These are phyloP conservation scores for Corydoras sp. DNA, from an alignment of 2,113 vertebrate species.

Conservation along the genomic window DNA sequence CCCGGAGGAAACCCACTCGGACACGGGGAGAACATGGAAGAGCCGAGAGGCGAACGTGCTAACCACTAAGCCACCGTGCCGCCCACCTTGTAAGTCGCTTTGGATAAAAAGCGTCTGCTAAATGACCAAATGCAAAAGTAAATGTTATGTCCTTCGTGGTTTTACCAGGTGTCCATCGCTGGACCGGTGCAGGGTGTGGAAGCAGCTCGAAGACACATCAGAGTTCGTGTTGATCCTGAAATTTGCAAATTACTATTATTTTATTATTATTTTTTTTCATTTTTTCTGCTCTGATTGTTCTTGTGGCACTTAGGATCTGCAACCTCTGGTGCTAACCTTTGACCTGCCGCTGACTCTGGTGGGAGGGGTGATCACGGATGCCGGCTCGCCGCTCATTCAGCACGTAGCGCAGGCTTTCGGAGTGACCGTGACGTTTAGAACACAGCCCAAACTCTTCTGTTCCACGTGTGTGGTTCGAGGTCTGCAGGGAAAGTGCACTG, in stretches of 20 bases:
- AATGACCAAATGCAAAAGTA: no score
- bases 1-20: no score
- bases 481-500: conserved; percentile 60
- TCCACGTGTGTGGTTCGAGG: conserved; percentile 67
- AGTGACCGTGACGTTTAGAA: conserved; percentile 66
- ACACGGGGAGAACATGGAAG: no score
- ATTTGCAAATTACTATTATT: neutral
- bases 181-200: conserved; percentile 69
- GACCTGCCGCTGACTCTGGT: conserved; percentile 65
- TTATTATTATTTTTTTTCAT: neutral
- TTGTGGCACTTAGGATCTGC: conserved; percentile 59
- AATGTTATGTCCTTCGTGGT: neutral
- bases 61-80: no score
- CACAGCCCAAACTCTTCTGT: conserved; percentile 60
- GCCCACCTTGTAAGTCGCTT: no score
- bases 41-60: no score
- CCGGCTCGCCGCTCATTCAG: conserved; percentile 65
- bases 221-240: conserved; percentile 56
- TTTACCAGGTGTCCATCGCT: conserved; percentile 68
- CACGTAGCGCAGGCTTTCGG: conserved; percentile 67
- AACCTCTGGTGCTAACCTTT: conserved; percentile 69
- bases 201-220: conserved; percentile 64
- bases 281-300: neutral
- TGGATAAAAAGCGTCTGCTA: no score
- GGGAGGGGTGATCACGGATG: conserved; percentile 61